Conservation (phyloP, 1,140 invertebrate species). For the Octopus bimaculoides region DNA sequence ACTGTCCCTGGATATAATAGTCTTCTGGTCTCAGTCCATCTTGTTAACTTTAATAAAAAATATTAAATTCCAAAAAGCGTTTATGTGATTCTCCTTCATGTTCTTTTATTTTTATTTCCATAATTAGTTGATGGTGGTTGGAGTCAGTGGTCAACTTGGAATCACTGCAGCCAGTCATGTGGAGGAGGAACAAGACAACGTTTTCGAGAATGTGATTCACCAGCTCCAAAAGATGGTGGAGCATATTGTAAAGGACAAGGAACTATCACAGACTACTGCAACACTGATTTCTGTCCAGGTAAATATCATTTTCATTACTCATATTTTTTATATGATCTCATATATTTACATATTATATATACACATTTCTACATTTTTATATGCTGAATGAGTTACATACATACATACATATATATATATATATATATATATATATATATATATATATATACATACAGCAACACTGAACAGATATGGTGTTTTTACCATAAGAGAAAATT, state of each 20-base stretch:
- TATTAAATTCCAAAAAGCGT: too few species aligned
- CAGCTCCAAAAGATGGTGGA: conserved; percentile 42
- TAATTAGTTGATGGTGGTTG: conserved; percentile 57
- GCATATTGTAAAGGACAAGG: conserved; percentile 35
- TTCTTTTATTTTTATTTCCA: neutral
- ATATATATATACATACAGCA: conserved; percentile 7
- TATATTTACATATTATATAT: too few species aligned
- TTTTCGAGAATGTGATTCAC: conserved; percentile 40
- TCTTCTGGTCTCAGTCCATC: too few species aligned
- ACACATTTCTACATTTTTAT: too few species aligned
- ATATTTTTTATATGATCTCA: too few species aligned
- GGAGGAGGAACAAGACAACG: conserved; percentile 39
- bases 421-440: neutral
- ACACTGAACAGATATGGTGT: too few species aligned
- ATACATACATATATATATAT: neutral
- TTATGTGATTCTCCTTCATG: too few species aligned
- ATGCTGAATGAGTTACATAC: too few species aligned
- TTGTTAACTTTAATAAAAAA: too few species aligned
- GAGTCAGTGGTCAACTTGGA: conserved; percentile 61
- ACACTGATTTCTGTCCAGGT: conserved; percentile 53
- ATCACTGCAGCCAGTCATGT: conserved; percentile 43
- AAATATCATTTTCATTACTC: conserved; percentile 10
- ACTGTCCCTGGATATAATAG: too few species aligned
- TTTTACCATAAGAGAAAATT: too few species aligned
- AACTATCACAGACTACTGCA: conserved; percentile 44